Percentiles rank a stretch among this genome's conserved stretches.
Conservation (phyloP, 2,113 vertebrate species). For the Lepus americanus region DNA sequence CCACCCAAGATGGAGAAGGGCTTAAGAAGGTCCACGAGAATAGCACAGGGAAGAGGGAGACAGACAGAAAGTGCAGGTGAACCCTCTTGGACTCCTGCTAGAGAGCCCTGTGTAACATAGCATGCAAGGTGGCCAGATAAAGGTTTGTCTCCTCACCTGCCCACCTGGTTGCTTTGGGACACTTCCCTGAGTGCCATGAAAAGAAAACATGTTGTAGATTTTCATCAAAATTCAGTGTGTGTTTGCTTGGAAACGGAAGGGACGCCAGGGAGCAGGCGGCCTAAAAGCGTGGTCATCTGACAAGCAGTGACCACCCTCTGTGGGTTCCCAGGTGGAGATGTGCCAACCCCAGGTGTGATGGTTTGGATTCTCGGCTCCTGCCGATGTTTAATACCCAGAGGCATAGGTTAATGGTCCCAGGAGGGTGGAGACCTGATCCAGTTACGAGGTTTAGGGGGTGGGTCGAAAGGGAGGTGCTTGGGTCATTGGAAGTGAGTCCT, state of each 20-base stretch:
- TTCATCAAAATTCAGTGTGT: not conserved
- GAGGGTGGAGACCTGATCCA: too few relatives aligned
- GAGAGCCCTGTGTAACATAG: not conserved
- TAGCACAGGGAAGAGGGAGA: not conserved
- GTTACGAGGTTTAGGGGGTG: too few relatives aligned
- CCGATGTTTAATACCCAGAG: too few relatives aligned
- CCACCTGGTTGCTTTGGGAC: not conserved
- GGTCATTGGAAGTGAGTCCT: too few relatives aligned
- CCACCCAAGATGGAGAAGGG: not conserved
- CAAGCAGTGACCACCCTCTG: not conserved
- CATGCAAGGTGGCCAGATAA: not conserved
- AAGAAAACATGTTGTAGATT: not conserved
- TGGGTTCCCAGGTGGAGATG: not conserved
- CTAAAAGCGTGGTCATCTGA: not conserved
- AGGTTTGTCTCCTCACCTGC: not conserved
- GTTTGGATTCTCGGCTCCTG: too few relatives aligned
- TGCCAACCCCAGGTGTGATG: not conserved
- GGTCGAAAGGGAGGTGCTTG: too few relatives aligned
- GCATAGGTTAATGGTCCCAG: too few relatives aligned
- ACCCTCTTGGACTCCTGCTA: not conserved
- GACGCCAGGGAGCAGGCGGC: not conserved
- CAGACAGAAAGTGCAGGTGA: not conserved
- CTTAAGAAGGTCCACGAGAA: not conserved
- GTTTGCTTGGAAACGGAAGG: not conserved
- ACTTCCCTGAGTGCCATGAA: not conserved